Evolutionary conservation across 2,888 invertebrate species (phyloP), one percentile per base, ranked within the genome.

Genomic region (Epistrophe grossulariae): DNA sequence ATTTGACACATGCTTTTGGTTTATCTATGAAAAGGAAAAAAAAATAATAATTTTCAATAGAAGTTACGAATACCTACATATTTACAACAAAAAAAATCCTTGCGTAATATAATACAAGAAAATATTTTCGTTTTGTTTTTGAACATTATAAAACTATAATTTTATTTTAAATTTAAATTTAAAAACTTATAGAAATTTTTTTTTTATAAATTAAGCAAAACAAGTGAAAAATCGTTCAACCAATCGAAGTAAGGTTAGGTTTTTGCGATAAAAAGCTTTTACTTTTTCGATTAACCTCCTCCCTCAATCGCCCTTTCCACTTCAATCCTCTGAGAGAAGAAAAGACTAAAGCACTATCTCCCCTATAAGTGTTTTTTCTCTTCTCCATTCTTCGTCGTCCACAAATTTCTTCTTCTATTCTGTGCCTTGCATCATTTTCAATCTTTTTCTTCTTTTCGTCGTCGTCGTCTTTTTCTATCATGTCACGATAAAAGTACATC

Each of bases 181-280:
- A 15, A 55, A 31, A 55, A 17, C 10, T 60, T 38, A 38, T 57
- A 10, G 9, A 59, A 17, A 6, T 8, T 48, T 9, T 48, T 17
- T 6, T 45, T 45, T 28, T 35, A 17, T 35, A 38, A 70, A 78
- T 70, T 74, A 64, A 70, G 62, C 59, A 85, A 82, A 82, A 82
- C 68, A 78, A 74, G 60, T 35, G 24, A 78, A 82, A 74, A 85
- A 82, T 60, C 78, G 50, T 79, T 82, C 70, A 85, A 82, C 82
- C 74, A 79, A 82, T 85, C 52, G 78, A 64, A 57, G 57, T 81
- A 50, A 60, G 72, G 70, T 70, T 84, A 74, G 66, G 83, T 78
- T 81, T 79, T 77, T 55, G 68, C 52, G 45, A 55, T 62, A 24
- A 71, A 81, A 82, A 85, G 82, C 82, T 82, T 24, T 38, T 24